Base-by-base conservation (phyloP, 2,797 vertebrate species). In the Xyrichtys novacula region DNA sequence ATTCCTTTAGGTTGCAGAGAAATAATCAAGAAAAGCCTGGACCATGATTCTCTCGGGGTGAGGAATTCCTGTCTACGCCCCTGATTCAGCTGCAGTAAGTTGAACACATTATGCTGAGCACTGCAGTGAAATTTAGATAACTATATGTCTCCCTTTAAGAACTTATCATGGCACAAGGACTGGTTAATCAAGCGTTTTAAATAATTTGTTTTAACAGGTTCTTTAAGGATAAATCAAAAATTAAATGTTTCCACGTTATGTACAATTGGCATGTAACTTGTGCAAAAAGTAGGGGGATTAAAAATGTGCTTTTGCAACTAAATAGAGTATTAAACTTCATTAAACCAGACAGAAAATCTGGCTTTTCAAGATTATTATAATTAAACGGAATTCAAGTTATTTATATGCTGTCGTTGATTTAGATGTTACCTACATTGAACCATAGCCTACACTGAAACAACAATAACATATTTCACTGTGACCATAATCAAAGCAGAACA, bases 1-100 rank as follows among this genome's bases (percentile, higher is more conserved):
- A 67, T 23, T 65, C 69, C 68, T 75, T 40, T 50, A 64, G 69
- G 52, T 78, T 65, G 20, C 34, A 31, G 50, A n/a, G 22, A 60
- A 84, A 69, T 81, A 65, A 77, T 80, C 78, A 65, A 65, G 71
- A 57, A 66, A 71, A 46, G 44, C 52, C 68, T 23, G 19, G 38
- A 60, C 70, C 43, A 36, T 47, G 32, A 40, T 59, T 69, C 62
- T 71, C 63, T 59, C 29, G 38, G 40, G 52, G 36, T 20, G 15
- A 1, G 31, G 32, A 38, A 56, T 20, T 47, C 34, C 19, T 26
- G 36, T 40, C 36, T 28, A 22, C 3, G 5, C 14, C 16, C 32
- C 23, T 44, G 55, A 46, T 50, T 75, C 40, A 71, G n/a, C n/a
- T n/a, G n/a, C n/a, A n/a, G n/a, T n/a, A n/a, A n/a, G n/a, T n/a